Percentiles rank a stretch among this genome's conserved stretches.
These are phyloP conservation scores for Mizuhopecten yessoensis DNA, from an alignment of 1,140 invertebrate species.

Conservation along the genomic window DNA sequence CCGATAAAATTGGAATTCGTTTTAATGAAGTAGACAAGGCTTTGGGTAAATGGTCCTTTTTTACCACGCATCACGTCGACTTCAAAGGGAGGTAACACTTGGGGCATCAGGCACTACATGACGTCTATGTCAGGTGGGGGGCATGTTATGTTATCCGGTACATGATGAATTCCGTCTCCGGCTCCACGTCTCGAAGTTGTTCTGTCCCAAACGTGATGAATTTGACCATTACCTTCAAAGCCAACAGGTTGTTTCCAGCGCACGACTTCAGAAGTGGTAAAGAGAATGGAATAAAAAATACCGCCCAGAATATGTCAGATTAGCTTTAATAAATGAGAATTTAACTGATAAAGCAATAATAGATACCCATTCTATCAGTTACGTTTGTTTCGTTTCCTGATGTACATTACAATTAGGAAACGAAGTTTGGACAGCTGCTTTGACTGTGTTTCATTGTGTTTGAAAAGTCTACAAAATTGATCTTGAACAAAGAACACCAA, in stretches of 20 bases:
- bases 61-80: background rate
- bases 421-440: background rate
- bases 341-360: background rate
- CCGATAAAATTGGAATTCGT: background rate
- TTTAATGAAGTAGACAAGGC: background rate
- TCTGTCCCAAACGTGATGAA: slow-evolving; percentile 19
- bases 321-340: slow-evolving; percentile 14
- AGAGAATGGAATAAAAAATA: background rate
- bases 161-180: slow-evolving; percentile 3
- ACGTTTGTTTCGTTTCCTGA: background rate
- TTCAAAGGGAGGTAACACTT: background rate
- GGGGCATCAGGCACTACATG: background rate
- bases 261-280: background rate
- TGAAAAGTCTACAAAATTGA: background rate
- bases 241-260: background rate
- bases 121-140: background rate
- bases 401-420: background rate
- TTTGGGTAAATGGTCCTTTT: background rate
- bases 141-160: background rate
- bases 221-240: background rate
- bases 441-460: background rate
- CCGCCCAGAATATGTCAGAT: slow-evolving; percentile 16
- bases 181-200: background rate
- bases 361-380: background rate
- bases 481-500: background rate